Base-by-base conservation (phyloP, 2,797 vertebrate species). In the Parauchenoglanis punctatus region DNA sequence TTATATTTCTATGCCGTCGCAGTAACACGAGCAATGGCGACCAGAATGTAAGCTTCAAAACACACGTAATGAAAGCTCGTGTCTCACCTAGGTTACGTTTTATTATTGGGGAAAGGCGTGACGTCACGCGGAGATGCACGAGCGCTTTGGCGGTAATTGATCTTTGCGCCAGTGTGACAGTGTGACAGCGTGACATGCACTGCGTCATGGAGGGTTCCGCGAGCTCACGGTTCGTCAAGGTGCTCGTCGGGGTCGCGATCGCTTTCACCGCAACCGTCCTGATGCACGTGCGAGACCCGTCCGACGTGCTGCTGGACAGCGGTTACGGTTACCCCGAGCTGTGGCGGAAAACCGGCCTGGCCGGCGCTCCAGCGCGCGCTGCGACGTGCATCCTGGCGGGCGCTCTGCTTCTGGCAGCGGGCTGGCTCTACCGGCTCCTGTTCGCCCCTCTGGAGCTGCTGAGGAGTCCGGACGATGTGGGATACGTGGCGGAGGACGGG, bases 381-480 rank as follows among this genome's bases (percentile, higher is more conserved):
- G 88, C 72, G 80, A 59, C 91, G 23, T 94, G 93, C 92, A 65
- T 93, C 81, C 6, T 91, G 0, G 91, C 90, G 17, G 94, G 89
- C 0, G 44, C 92, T 0, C 81, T 87, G 1, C 83, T 94, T 4
- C 86, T 94, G 3, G 90, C 89, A 8, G 0, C 90, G 25, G 31
- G 35, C 28, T 93, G 94, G 93, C 89, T 96, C 8, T 94, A 95
- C 92, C 81, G 93, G 78, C 89, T 96, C 7, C 88, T 96, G 56
- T 94, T 94, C 91, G 85, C 92, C 4, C 97, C 97, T 0, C 91
- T 97, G 90, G 94, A 92, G 89, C 84, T 96, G 67, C 91, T 96
- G 58, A 93, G 94, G 28, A 59, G 87, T 2, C 92, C 91, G 0
- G 95, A 97, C 3, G 94, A 94, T 2, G 96, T 97, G 85, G 97